Base-by-base conservation (phyloP, 2,888 invertebrate species). In the Phaonia tiefii region DNA sequence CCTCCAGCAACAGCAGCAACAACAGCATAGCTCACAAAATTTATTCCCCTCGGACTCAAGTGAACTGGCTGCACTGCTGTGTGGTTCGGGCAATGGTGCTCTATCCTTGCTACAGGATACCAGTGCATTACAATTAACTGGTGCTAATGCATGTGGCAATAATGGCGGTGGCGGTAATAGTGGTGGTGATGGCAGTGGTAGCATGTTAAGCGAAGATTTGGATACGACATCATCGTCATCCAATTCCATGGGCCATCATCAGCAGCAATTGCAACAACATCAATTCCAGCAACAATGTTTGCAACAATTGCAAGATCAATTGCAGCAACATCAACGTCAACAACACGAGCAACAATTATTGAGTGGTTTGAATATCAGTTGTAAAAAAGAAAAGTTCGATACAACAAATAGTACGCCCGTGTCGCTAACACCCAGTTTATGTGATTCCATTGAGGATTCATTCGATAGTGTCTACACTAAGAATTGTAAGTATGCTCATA, bases 391-490 rank as follows among this genome's bases (percentile, higher is more conserved):
- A 80, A 89, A 89, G 83, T 88, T 85, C 73, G 87, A 88, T 73
- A 85, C 83, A 46, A 82, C 86, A 70, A 79, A 71, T 63, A 67
- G 76, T 15, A 46, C 79, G 31, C 39, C 63, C 4, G 63, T 63
- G 2, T 75, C 82, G 3, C 84, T 86, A 72, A 84, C 86, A 49
- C 70, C 85, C 79, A 87, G 86, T 82, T 86, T 90, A 83, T 89
- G 88, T 87, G 89, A 88, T 85, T 87, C 89, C 77, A 89, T 90
- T 60, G 91, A 90, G 74, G 91, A 91, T 85, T 86, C 88, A 80
- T 90, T 90, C 84, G 89, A 89, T 79, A 88, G 88, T 85, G 89
- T 88, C 79, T 91, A 88, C 85, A 88, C 84, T 85, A 91, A 90
- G 85, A 89, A 89, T 86, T 90, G 90, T 90, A 89, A 90, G 90